Conservation (phyloP, 2,797 vertebrate genomes). For the Parambassis ranga region DNA sequence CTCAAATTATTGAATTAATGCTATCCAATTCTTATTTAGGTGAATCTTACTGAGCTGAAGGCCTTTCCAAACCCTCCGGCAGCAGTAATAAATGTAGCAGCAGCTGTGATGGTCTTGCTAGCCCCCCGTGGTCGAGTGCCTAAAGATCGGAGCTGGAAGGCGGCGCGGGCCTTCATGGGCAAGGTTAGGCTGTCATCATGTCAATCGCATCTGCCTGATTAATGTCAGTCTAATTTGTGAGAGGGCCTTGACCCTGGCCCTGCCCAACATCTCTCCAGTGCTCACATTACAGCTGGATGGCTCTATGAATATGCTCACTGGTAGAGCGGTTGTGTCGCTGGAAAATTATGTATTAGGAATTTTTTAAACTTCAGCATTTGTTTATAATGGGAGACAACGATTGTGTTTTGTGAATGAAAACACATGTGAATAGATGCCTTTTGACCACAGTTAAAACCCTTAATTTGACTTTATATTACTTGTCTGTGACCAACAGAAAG, state of each 20-base stretch:
- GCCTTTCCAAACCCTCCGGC: slow-evolving; percentile 83
- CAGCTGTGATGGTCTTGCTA: slow-evolving; percentile 87
- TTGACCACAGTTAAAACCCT: too few species aligned
- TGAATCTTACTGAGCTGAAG: slow-evolving; percentile 89
- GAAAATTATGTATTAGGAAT: slow-evolving; percentile 1
- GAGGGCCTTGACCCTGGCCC: slow-evolving; percentile 74
- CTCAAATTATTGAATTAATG: background rate
- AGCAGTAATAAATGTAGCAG: slow-evolving; percentile 84
- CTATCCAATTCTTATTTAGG: slow-evolving; percentile 60
- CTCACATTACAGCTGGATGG: slow-evolving; percentile 55
- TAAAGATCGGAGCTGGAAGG: slow-evolving; percentile 87
- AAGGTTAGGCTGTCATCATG: slow-evolving; percentile 83
- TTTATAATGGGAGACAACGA: too few species aligned
- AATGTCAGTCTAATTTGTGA: slow-evolving; percentile 74
- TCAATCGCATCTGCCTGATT: slow-evolving; percentile 72
- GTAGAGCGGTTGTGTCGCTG: slow-evolving; percentile 20
- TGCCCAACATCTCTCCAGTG: slow-evolving; percentile 37
- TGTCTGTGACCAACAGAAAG: too few species aligned
- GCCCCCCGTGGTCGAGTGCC: slow-evolving; percentile 78
- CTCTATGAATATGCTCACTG: slow-evolving; percentile 69
- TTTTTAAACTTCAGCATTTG: background rate
- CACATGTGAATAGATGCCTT: too few species aligned
- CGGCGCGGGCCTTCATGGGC: slow-evolving; percentile 84
- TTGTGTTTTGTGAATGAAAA: too few species aligned
- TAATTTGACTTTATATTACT: too few species aligned